Evolutionary conservation across 1,140 invertebrate genomes (phyloP).

Genomic region (Acromyrmex charruanus): DNA sequence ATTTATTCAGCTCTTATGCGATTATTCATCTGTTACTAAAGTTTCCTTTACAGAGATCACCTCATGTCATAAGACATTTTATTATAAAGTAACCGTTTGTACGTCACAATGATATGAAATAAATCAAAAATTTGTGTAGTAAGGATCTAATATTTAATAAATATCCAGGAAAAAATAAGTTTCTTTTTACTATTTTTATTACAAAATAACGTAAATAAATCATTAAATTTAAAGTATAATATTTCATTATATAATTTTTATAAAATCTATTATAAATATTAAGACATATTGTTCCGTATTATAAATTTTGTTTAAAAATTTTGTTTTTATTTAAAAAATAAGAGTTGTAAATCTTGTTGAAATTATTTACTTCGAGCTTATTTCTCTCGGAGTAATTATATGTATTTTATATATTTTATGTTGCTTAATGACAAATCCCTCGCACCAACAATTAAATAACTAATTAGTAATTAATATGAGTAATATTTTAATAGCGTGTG

Average conservation of each 20-base stretch:
- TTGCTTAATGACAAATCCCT: background rate
- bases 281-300: background rate
- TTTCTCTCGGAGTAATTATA: background rate
- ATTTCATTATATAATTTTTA: background rate
- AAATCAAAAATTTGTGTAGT: background rate
- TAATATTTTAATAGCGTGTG: background rate
- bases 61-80: background rate
- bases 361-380: background rate
- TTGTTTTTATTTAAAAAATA: background rate
- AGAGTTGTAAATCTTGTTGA: background rate
- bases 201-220: background rate
- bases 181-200: background rate
- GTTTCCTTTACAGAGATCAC: background rate
- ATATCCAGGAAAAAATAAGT: background rate
- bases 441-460: background rate
- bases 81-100: background rate
- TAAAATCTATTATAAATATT: background rate
- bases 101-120: background rate
- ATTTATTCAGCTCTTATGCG: background rate
- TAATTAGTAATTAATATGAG: conserved; percentile 4
- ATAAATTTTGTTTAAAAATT: background rate
- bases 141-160: background rate
- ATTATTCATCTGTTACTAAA: background rate
- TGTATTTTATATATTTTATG: background rate
- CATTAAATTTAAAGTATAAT: background rate